Evolutionary conservation across 1,140 invertebrate species (phyloP), one percentile per base, ranked within the genome.

Genomic region (Drosophila biarmipes): DNA sequence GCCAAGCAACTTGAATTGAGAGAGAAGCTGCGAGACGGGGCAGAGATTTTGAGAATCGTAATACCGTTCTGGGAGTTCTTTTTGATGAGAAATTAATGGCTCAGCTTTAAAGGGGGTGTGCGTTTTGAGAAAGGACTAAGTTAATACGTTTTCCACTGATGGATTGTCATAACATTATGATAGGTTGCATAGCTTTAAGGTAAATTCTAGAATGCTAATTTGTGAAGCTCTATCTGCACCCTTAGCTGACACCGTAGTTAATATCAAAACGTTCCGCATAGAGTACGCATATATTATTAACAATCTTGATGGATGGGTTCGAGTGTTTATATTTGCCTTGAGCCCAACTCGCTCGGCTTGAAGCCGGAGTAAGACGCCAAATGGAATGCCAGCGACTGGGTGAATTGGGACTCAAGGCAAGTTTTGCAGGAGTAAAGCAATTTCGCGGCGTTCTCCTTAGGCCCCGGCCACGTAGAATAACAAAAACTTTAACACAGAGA

Each of bases 71-170:
- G 49, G 67, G 57, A 82, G 79, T 84, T 82, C 80, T 74, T 84
- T 82, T 74, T 71, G 69, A 79, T 57, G 73, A 29, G 21, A 75
- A 72, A 80, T 58, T 54, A 74, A 74, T 69, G 59, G 55, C 45
- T 46, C 43, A 34, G 57, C 34, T 31, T 15, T 17, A n/a, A 31
- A 27, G 35, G 54, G 7, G 14, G 55, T 42, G 8, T 1, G 27
- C 6, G 53, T 19, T 43, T 42, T 24, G 31, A 11, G 37, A n/a
- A 21, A 29, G 24, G 49, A 68, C 66, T 55, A 68, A 46, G 38
- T 69, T 55, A 55, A 69, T 37, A 27, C 64, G 34, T 68, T 69
- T 69, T 69, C 48, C 49, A 55, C 27, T 69, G 66, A 49, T 55
- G 53, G 63, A 55, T 55, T 69, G 27, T 69, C 63, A 46, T 69